Evolutionary conservation across 2,113 vertebrate genomes (phyloP), one percentile per base, ranked within the genome.

Genomic region (Esox niger): DNA sequence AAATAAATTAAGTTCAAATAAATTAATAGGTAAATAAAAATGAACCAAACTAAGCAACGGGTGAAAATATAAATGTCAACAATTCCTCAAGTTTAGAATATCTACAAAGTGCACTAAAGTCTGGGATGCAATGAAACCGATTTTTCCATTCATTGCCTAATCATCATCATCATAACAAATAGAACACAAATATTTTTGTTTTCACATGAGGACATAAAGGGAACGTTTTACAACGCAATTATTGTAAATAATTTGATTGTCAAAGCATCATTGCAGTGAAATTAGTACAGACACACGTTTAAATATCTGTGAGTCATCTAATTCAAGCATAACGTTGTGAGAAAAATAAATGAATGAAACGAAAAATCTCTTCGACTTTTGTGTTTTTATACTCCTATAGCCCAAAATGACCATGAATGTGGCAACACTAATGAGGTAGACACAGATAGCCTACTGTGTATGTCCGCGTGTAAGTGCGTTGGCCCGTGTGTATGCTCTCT

Each of bases 381-480:
- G 70, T 75, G 76, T 79, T 61, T 61, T 30, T 31, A 33, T 61
- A 61, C 17, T n/a, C 29, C 30, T 27, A 59, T 73, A 31, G 80
- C 86, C 77, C 74, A 69, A 82, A 72, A 81, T 86, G 70, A 88
- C 76, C 82, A 80, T 70, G 83, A 83, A 87, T 69, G 74, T 86
- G 91, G 83, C 80, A 87, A 86, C 84, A 86, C 82, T 89, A 86
- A 93, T 95, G 94, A 95, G 94, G 94, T 95, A 96, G 94, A 93
- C 94, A 93, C 92, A 92, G 89, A 91, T 88, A 46, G 77, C 80
- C 82, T 71, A 79, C 82, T 79, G 83, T 87, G 69, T 69, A 29
- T 54, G 55, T 74, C 66, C 84, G 79, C 70, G 79, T 79, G 62
- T 65, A 47, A 73, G 80, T 74, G 81, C 59, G 68, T 68, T 73